Conservation (phyloP, 2,113 vertebrate genomes). For the Phycodurus eques region DNA sequence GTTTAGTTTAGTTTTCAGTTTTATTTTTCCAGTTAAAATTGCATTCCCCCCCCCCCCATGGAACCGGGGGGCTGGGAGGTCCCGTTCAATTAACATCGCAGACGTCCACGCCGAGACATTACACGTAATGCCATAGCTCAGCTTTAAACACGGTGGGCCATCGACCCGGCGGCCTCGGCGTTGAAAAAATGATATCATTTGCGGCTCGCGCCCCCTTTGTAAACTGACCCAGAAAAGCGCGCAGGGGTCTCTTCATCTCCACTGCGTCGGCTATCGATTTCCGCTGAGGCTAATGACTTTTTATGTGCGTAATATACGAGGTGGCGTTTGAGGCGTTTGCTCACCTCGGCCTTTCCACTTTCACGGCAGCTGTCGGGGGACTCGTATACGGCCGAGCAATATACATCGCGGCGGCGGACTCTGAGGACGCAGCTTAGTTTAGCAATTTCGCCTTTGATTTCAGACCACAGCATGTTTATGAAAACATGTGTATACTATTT, state of each 20-base stretch:
- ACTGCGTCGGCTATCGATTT: conserved; percentile 59
- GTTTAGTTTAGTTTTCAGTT: no score
- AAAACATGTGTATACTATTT: background rate
- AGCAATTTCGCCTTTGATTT: background rate
- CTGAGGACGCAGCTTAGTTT: background rate
- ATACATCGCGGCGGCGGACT: background rate
- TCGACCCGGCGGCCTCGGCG: conserved; percentile 29
- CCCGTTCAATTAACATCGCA: conserved; percentile 52
- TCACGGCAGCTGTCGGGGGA: background rate
- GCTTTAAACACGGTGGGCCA: conserved; percentile 49
- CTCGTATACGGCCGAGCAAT: background rate
- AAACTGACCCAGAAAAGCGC: conserved; percentile 68
- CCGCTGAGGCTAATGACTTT: conserved; percentile 69
- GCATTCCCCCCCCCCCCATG: background rate
- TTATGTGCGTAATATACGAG: conserved; percentile 68
- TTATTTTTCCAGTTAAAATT: background rate
- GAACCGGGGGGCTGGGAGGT: background rate
- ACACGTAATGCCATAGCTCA: conserved; percentile 57
- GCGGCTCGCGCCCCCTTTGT: conserved; percentile 43
- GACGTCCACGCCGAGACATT: conserved; percentile 36
- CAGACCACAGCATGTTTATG: background rate
- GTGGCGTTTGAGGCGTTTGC: conserved; percentile 44
- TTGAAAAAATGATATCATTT: conserved; percentile 58
- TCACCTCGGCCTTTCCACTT: conserved; percentile 41
- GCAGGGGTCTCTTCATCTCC: conserved; percentile 67